These are phyloP conservation scores for Drosophila ironensis DNA, from an alignment of 1,140 invertebrate genomes.

Conservation along the genomic window DNA sequence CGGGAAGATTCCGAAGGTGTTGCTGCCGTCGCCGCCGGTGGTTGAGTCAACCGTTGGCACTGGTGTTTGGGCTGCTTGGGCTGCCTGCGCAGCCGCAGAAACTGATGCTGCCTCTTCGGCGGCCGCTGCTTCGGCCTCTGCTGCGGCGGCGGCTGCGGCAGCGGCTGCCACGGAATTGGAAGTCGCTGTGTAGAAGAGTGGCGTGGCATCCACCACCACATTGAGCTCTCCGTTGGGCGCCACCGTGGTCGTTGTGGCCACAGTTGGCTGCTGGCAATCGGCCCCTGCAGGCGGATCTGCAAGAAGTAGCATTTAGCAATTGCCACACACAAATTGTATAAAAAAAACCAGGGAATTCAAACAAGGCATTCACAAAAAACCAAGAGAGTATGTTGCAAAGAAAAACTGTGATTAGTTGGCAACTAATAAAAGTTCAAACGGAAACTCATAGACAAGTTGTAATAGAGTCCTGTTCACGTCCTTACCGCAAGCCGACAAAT, in stretches of 20 bases:
- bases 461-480: background rate
- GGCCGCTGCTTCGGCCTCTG: no score
- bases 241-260: conserved; percentile 21
- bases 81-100: background rate
- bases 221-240: conserved; percentile 42
- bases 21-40: background rate
- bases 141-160: no score
- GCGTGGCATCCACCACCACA: conserved; percentile 53
- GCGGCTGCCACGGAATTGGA: background rate
- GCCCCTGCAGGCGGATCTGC: conserved; percentile 35
- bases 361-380: background rate
- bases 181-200: conserved; percentile 49
- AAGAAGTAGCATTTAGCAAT: background rate
- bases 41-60: background rate
- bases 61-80: background rate
- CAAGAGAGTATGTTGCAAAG: background rate
- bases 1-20: conserved; percentile 42
- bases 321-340: background rate
- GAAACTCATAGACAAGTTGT: background rate
- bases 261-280: background rate
- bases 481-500: conserved; percentile 7
- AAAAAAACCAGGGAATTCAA: background rate
- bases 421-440: background rate
- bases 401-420: background rate
- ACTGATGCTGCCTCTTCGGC: no score